Evolutionary conservation across 2,888 invertebrate genomes (phyloP).

Genomic region (Pelosia muscerda): DNA sequence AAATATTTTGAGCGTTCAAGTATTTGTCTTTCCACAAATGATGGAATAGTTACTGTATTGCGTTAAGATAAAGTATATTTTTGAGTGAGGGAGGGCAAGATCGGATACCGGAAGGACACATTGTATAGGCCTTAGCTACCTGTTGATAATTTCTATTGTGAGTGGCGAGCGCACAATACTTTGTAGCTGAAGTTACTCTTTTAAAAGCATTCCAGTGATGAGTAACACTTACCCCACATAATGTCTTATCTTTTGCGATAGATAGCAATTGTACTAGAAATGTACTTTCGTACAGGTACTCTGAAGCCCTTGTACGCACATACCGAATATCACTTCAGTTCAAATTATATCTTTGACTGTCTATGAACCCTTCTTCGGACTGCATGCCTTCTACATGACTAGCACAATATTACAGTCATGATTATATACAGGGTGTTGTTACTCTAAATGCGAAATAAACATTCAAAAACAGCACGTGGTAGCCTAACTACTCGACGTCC

Average conservation of each 20-base stretch:
- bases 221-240: conserved; percentile 58
- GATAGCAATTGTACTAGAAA: conserved; percentile 36
- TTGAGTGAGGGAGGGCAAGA: conserved; percentile 31
- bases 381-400: not conserved
- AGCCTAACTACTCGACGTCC: not conserved
- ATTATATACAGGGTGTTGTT: not conserved
- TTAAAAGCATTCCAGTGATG: conserved; percentile 77
- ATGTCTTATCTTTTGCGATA: conserved; percentile 53
- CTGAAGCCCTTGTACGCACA: not conserved
- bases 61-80: conserved; percentile 48
- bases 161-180: conserved; percentile 72
- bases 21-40: conserved; percentile 37
- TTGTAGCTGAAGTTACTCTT: conserved; percentile 62
- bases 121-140: conserved; percentile 81
- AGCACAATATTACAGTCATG: not conserved
- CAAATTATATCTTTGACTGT: not conserved
- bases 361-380: not conserved
- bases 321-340: not conserved
- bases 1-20: conserved; percentile 47
- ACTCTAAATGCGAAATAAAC: not conserved
- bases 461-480: not conserved
- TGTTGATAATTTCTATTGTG: conserved; percentile 83
- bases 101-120: conserved; percentile 82
- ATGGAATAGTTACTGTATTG: conserved; percentile 47
- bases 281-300: conserved; percentile 22